Evolutionary conservation across 2,797 vertebrate genomes (phyloP).

Genomic region (Sebastes diaconus): DNA sequence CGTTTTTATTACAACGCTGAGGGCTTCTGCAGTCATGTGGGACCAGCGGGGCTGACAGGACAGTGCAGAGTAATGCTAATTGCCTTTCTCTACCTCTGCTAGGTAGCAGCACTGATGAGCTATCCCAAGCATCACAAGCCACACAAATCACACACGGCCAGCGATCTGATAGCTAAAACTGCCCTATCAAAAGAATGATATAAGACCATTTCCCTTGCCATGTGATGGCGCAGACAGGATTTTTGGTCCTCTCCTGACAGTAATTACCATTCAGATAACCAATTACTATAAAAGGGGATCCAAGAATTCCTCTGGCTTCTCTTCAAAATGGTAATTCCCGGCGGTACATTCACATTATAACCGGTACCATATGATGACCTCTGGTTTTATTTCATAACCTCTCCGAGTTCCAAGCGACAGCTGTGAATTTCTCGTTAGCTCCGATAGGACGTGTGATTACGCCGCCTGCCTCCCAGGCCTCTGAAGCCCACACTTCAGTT

Average conservation of each 20-base stretch:
- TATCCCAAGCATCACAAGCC: slow-evolving; percentile 51
- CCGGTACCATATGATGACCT: slow-evolving; percentile 69
- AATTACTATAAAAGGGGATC: slow-evolving; percentile 69
- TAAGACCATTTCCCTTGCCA: slow-evolving; percentile 29
- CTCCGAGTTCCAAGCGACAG: slow-evolving; percentile 53
- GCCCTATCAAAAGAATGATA: slow-evolving; percentile 55
- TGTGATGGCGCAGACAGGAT: slow-evolving; percentile 55
- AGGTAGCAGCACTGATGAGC: slow-evolving; percentile 54
- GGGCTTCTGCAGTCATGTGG: slow-evolving; percentile 10
- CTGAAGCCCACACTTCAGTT: slow-evolving; percentile 73
- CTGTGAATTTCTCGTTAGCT: slow-evolving; percentile 71
- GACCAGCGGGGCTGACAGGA: slow-evolving; percentile 34
- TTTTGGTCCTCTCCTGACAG: slow-evolving; percentile 57
- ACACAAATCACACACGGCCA: slow-evolving; percentile 54
- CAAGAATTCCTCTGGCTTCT: slow-evolving; percentile 65
- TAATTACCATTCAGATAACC: slow-evolving; percentile 75
- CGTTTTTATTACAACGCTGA: slow-evolving; percentile 29
- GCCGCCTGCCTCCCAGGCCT: slow-evolving; percentile 58
- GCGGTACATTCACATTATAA: slow-evolving; percentile 62
- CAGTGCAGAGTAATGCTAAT: slow-evolving; percentile 44
- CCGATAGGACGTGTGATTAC: slow-evolving; percentile 72
- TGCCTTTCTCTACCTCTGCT: slow-evolving; percentile 48
- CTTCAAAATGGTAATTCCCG: slow-evolving; percentile 68
- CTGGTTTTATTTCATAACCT: slow-evolving; percentile 74
- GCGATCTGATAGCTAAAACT: slow-evolving; percentile 51